Base-by-base conservation (phyloP, 2,888 invertebrate species). In the Zaprionus obscuricornis region DNA sequence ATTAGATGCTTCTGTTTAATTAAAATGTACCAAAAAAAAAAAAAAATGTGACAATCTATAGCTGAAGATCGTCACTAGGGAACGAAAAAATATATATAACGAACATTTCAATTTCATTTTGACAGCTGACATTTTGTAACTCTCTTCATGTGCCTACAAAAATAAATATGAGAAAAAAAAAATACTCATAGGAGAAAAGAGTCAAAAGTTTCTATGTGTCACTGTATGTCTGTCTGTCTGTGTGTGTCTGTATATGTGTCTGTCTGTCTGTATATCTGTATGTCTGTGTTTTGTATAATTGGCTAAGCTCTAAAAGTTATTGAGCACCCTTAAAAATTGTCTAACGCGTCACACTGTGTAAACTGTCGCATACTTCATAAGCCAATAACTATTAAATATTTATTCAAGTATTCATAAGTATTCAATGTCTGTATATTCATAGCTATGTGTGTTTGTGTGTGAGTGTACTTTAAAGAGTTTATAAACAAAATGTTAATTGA, bases 71-170 rank as follows among this genome's bases (percentile, higher is more conserved):
- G 47, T 31, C 46, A 54, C 77, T 78, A 74, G 70, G 56, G 49
- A 18, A 20, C 50, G 33, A 43, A n/a, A 17, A n/a, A n/a, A n/a
- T n/a, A n/a, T n/a, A n/a, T 27, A 4, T 22, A 13, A 39, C 16
- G 56, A 79, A 76, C 79, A 82, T 52, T 76, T 81, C 65, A 81
- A 82, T 76, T 76, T 49, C 70, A 78, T 59, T 72, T 72, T 49
- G 73, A 72, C 65, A 79, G 76, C 56, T 58, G n/a, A n/a, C 18
- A 24, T 43, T 42, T 55, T 45, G 45, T 31, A 55, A 42, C 29
- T 40, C 46, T n/a, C n/a, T n/a, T n/a, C 42, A 31, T 42, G 36
- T 16, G 54, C 66, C 57, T n/a, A n/a, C 65, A 13, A 58, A 63
- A 60, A 66, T 49, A 66, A 66, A 52, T 51, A 66, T 66, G 58